Base-by-base conservation (phyloP, 2,113 vertebrate genomes). In the Dipodomys stephensi region DNA sequence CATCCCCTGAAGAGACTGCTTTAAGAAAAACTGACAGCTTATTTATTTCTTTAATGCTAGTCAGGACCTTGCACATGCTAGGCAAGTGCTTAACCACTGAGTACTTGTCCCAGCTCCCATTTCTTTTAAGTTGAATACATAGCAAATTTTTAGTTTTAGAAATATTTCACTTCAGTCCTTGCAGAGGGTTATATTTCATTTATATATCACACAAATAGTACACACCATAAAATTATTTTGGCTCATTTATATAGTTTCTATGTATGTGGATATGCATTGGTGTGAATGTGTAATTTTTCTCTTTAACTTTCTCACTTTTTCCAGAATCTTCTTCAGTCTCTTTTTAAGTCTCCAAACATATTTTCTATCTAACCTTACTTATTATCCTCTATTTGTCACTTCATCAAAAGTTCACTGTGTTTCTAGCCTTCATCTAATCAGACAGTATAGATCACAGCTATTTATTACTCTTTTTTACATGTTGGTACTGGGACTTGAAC, bases 301-400 rank as follows among this genome's bases (percentile, higher is more conserved):
- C 68, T 79, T 90, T 35, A 81, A 2, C 35, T 82, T 39, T 88
- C 62, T n/a, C 11, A 87, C 8, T 83, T 92, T 83, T 53, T 83
- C 28, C 62, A 91, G 30, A 73, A 74, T 60, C 7, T 86, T 30
- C 35, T 57, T 87, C 32, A 91, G 76, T 60, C 1, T 1, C 22
- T 71, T 85, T 68, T 91, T 30, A 86, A 64, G 76, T 92, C 25
- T 39, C 46, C 44, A 76, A 95, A 86, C 3, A 83, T 23, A 79
- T 73, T 95, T 88, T 88, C 57, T 92, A 69, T 73, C 81, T 60
- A 88, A 62, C 3, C 35, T 22, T 77, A 27, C 2, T 92, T 27
- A 23, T 72, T 65, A 44, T 30, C 35, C 39, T 49, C 4, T 74
- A 22, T 87, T 46, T 87, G 53, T 46, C 72, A 84, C 32, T 80